A percentile compares a stretch with the other conserved stretches of the same genome.
Evolutionary conservation across 2,888 invertebrate genomes (phyloP).

Genomic region (Trissolcus japonicus): DNA sequence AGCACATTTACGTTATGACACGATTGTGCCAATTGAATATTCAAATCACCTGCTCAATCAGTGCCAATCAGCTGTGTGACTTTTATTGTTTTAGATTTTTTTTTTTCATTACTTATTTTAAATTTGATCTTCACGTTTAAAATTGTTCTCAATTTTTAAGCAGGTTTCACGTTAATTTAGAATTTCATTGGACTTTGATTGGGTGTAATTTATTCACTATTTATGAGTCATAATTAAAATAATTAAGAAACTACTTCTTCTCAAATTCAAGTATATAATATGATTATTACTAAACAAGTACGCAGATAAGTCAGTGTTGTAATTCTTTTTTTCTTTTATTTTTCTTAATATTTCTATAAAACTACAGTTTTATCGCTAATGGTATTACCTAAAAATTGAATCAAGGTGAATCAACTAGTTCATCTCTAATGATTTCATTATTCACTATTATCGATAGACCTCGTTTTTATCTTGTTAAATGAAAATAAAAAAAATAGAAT

Average conservation of each 20-base stretch:
- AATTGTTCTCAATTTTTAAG: background rate
- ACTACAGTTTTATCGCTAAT: too few relatives aligned
- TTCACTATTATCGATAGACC: too few relatives aligned
- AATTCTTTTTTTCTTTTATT: background rate
- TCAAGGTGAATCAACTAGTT: too few relatives aligned
- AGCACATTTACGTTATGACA: conserved; percentile 32
- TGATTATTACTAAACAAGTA: conserved; percentile 21
- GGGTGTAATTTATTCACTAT: too few relatives aligned
- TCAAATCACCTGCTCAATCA: conserved; percentile 26
- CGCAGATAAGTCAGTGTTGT: conserved; percentile 1
- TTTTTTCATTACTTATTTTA: background rate
- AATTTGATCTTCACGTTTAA: background rate
- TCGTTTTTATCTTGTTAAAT: too few relatives aligned
- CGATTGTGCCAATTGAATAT: conserved; percentile 44
- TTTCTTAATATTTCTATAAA: background rate
- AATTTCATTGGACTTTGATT: too few relatives aligned
- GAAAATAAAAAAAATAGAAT: too few relatives aligned
- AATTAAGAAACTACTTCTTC: conserved; percentile 32
- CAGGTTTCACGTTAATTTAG: background rate
- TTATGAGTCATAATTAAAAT: conserved; percentile 10
- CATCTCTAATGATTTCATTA: too few relatives aligned
- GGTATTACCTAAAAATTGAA: background rate
- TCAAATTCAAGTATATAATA: conserved; percentile 14
- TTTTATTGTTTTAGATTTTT: conserved; percentile 3
- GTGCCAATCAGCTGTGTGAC: conserved; percentile 12